phyloP scores from a whole-genome alignment of 2,888 invertebrate species.

The Ashinkailepas kermadecensis region DNA sequence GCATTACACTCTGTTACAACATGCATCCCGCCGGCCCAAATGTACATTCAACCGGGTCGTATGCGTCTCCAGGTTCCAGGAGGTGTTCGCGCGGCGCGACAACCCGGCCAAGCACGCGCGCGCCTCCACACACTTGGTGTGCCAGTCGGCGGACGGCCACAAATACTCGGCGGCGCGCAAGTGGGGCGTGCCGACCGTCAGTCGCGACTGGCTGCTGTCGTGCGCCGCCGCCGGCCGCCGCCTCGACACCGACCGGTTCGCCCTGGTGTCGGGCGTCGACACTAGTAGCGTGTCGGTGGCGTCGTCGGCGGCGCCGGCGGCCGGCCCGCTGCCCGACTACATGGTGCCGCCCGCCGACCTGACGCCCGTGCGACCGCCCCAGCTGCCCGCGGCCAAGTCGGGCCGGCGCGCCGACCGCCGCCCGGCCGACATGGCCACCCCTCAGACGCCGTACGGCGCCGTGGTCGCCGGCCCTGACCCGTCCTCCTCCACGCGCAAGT shows the following conservation, averaged over 20 bases:
- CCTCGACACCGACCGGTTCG: conserved; percentile 44
- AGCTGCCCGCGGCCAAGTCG: not conserved
- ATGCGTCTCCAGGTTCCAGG: conserved; percentile 46
- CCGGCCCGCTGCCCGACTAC: not conserved
- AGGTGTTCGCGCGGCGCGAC: conserved; percentile 56
- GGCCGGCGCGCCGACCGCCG: not conserved
- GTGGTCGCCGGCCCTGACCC: conserved; percentile 40
- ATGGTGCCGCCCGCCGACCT: conserved; percentile 7
- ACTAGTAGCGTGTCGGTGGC: conserved; percentile 12
- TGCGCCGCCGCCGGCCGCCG: conserved; percentile 54
- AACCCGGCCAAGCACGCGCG: conserved; percentile 46
- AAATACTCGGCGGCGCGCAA: conserved; percentile 75
- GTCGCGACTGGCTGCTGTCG: conserved; percentile 63
- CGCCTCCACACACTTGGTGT: conserved; percentile 73
- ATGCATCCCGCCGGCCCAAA: no score
- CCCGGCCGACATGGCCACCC: not conserved
- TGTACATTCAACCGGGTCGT: no score
- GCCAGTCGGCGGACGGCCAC: conserved; percentile 62
- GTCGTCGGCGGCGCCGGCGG: not conserved
- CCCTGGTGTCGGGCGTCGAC: conserved; percentile 34
- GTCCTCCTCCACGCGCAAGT: conserved; percentile 46
- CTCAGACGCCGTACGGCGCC: conserved; percentile 46
- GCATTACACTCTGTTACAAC: no score
- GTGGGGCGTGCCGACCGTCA: conserved; percentile 77
- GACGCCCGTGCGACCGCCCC: conserved; percentile 20